These are phyloP conservation scores for Epistrophe grossulariae DNA, from an alignment of 2,888 invertebrate species.

Conservation along the genomic window DNA sequence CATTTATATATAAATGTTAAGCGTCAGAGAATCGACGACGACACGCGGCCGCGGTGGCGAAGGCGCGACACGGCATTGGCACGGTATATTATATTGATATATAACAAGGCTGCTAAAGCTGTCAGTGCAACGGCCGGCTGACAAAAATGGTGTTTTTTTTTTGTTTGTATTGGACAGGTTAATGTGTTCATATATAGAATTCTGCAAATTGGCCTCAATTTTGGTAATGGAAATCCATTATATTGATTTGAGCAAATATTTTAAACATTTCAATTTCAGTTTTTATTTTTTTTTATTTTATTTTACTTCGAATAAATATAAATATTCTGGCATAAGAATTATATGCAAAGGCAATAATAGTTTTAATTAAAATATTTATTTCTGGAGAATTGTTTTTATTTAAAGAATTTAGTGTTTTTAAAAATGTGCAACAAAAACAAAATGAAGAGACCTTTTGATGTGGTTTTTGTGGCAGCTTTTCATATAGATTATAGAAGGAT, in stretches of 20 bases:
- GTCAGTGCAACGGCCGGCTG: not conserved
- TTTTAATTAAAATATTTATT: not conserved
- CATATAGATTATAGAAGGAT: too few species aligned
- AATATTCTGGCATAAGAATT: not conserved
- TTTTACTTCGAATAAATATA: not conserved
- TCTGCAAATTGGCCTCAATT: constrained; percentile 56
- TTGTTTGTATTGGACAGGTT: constrained; percentile 22
- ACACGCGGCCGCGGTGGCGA: not conserved
- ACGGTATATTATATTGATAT: not conserved
- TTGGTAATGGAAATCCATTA: constrained; percentile 68
- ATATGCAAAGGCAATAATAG: not conserved
- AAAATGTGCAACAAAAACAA: not conserved
- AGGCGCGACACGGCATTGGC: too few species aligned
- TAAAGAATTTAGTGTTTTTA: not conserved
- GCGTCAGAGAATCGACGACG: not conserved
- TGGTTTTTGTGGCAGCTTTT: too few species aligned
- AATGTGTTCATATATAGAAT: constrained; percentile 42
- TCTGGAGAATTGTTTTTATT: not conserved
- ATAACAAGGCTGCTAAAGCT: not conserved
- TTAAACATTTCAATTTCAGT: constrained; percentile 45
- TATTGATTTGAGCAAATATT: constrained; percentile 73
- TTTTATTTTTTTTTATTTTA: not conserved
- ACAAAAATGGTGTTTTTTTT: too few species aligned
- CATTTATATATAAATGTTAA: constrained; percentile 32
- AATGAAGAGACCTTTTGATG: too few species aligned